Percentiles rank a stretch among this genome's conserved stretches.
Conservation (phyloP, 2,113 vertebrate species). For the Chinchilla lanigera region DNA sequence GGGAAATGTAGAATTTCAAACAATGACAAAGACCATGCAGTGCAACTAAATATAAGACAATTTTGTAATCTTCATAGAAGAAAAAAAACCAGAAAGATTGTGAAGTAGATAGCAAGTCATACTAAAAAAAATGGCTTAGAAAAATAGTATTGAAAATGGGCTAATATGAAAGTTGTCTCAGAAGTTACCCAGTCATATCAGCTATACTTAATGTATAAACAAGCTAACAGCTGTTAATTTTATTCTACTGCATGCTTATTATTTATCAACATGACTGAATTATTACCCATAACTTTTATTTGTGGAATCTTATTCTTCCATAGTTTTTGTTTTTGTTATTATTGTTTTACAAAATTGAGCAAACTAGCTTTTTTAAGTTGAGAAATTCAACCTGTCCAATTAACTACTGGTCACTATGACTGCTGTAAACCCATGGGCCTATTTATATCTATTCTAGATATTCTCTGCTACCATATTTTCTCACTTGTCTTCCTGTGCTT, state of each 20-base stretch:
- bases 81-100: not conserved
- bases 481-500: not conserved
- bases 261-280: not conserved
- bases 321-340: not conserved
- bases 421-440: not conserved
- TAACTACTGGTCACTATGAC: not conserved
- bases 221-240: not conserved
- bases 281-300: not conserved
- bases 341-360: not conserved
- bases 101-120: not conserved
- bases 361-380: not conserved
- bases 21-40: not conserved
- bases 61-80: not conserved
- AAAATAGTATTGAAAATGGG: not conserved
- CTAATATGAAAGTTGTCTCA: not conserved
- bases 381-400: not conserved
- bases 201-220: not conserved
- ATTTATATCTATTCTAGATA: not conserved
- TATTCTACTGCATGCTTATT: not conserved
- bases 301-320: not conserved
- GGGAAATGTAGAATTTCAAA: conserved; percentile 38
- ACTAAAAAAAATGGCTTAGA: not conserved
- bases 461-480: not conserved
- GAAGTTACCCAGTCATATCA: not conserved
- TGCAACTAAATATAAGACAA: not conserved